A percentile compares a stretch with the other conserved stretches of the same genome.
Conservation (phyloP, 2,888 invertebrate species). For the Oxycera nigricornis region DNA sequence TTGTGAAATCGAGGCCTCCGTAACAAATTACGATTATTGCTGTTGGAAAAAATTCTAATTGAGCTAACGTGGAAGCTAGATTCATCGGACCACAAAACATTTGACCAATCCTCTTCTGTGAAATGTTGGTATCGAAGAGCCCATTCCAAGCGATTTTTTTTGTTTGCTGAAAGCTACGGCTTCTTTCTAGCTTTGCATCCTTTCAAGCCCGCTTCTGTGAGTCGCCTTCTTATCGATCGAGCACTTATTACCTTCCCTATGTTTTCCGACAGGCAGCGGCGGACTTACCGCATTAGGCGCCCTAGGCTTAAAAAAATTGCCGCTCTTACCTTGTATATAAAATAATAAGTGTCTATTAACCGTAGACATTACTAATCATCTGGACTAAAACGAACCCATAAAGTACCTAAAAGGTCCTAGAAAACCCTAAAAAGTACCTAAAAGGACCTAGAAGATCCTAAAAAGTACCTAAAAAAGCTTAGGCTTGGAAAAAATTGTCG, state of each 20-base stretch:
- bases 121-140: neutral
- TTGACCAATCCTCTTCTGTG: conserved; percentile 22
- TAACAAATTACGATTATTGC: neutral
- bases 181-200: conserved; percentile 5
- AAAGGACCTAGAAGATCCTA: too few relatives aligned
- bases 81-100: neutral
- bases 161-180: neutral
- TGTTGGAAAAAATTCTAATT: neutral
- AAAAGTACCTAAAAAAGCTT: too few relatives aligned
- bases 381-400: too few relatives aligned
- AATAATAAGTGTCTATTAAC: too few relatives aligned
- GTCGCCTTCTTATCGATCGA: neutral
- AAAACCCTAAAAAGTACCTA: too few relatives aligned
- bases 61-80: neutral
- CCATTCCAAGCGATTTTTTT: conserved; percentile 2
- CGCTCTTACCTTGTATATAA: too few relatives aligned
- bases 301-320: too few relatives aligned
- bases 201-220: neutral
- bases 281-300: too few relatives aligned
- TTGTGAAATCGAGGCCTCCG: neutral
- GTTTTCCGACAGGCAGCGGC: neutral
- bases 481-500: too few relatives aligned
- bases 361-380: too few relatives aligned
- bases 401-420: too few relatives aligned
- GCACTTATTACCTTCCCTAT: neutral